Conservation (phyloP, 2,113 vertebrate genomes). For the Bambusicola thoracicus region DNA sequence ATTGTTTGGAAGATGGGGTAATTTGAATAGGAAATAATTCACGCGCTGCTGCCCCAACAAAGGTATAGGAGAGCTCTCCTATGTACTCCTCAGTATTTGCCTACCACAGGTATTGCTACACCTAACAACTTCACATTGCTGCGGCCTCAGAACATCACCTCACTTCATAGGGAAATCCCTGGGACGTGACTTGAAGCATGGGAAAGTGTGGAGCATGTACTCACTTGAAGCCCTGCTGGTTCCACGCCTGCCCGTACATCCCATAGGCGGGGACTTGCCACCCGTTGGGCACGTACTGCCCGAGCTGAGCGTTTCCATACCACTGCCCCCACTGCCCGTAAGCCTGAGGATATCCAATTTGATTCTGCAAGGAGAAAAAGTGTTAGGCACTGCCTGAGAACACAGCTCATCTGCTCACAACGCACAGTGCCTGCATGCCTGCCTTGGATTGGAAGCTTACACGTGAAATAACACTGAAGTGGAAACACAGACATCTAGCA, state of each 20-base stretch:
- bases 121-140: fast-evolving
- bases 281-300: conserved; percentile 95
- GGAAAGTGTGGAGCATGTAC: conserved; percentile 67
- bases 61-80: background rate
- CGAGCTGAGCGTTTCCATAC: conserved; percentile 93
- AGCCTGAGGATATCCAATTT: conserved; percentile 89
- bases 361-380: conserved; percentile 82
- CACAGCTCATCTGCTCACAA: fast-evolving
- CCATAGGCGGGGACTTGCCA: conserved; percentile 96
- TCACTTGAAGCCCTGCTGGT: conserved; percentile 96
- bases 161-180: fast-evolving
- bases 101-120: background rate
- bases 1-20: no score
- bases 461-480: background rate
- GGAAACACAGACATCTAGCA: no score
- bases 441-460: background rate
- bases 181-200: conserved; percentile 27
- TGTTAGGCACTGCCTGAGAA: background rate
- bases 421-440: no score
- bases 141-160: fast-evolving
- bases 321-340: conserved; percentile 98
- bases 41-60: background rate
- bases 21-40: background rate
- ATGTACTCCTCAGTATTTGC: background rate
- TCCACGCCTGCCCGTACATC: conserved; percentile 95